Percentiles rank a stretch among this genome's conserved stretches.
Conservation (phyloP, 2,113 vertebrate genomes). For the Oreochromis tanganicae region DNA sequence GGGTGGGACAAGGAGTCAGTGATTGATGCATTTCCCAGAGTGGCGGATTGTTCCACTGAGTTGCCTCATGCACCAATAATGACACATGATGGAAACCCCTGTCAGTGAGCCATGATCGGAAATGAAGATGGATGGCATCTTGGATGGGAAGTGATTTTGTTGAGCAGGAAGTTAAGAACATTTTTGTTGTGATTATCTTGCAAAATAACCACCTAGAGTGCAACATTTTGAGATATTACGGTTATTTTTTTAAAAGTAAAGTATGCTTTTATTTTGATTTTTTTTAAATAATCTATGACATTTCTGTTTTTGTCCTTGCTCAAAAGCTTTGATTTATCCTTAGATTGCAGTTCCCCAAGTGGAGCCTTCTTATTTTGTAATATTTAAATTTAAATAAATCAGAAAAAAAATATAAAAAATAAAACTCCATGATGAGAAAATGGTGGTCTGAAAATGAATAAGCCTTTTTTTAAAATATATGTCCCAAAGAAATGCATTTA, state of each 20-base stretch:
- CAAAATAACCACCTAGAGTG: conserved; percentile 47
- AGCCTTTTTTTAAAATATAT: not conserved
- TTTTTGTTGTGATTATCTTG: conserved; percentile 61
- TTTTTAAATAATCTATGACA: not conserved
- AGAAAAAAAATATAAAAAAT: not conserved
- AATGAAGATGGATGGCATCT: conserved; percentile 75
- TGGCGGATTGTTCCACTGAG: conserved; percentile 69
- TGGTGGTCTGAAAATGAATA: conserved; percentile 2
- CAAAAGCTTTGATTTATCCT: not conserved
- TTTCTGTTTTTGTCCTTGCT: not conserved
- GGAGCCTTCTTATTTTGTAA: not conserved
- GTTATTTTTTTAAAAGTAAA: not conserved
- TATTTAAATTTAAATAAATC: not conserved
- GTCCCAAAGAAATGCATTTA: conserved; percentile 13
- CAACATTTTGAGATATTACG: not conserved
- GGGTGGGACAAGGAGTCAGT: conserved; percentile 59
- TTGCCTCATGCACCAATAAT: conserved; percentile 75
- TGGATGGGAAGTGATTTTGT: conserved; percentile 73
- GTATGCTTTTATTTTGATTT: not conserved
- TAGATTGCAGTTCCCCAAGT: not conserved
- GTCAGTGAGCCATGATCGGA: conserved; percentile 64
- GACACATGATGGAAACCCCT: conserved; percentile 78
- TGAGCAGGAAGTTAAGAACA: conserved; percentile 65
- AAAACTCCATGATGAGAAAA: not conserved
- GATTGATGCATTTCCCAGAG: conserved; percentile 73